Base-by-base conservation (phyloP, 2,888 invertebrate species). In the Euproctis similis region DNA sequence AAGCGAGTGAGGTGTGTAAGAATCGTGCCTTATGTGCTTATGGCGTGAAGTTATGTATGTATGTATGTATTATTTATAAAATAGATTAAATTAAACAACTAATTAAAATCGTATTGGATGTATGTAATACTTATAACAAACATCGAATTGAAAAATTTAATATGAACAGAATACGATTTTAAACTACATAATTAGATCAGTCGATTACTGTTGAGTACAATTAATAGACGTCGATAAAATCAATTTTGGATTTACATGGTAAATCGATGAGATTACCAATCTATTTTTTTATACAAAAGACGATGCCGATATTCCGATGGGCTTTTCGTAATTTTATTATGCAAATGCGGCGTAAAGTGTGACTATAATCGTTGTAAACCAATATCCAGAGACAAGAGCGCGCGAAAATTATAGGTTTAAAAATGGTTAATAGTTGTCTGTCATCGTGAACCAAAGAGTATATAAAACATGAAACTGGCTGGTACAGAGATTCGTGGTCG, bases 331-430 rank as follows among this genome's bases (percentile, higher is more conserved):
- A 82, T 84, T 82, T 78, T 75, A 82, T 84, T 84, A 82, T 81
- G 82, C 80, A 82, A 84, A 84, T 81, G 69, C 52, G 46, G 67
- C 59, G 63, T 81, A 77, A 82, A 77, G 81, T 82, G 82, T 81
- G 80, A 73, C 73, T 65, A 59, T 78, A 77, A 82, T 80, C 67
- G 69, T 58, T 73, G 59, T 67, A 71, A 76, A 69, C 42, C 46
- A 48, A 42, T 44, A 47, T 34, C 53, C 51, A 51, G 59, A 54
- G 64, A 62, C 60, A 65, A 65, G 58, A 55, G 48, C 57, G 51
- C 58, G 55, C 54, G 48, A 65, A 59, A 62, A 66, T 62, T 55
- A 55, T 53, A 54, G 47, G 52, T 53, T 40, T 55, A 53, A 65
- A 64, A 63, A 65, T 59, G 53, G 56, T n/a, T n/a, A n/a, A n/a